These are phyloP conservation scores for Parelbella ahira DNA, from an alignment of 2,888 invertebrate genomes.

Conservation along the genomic window DNA sequence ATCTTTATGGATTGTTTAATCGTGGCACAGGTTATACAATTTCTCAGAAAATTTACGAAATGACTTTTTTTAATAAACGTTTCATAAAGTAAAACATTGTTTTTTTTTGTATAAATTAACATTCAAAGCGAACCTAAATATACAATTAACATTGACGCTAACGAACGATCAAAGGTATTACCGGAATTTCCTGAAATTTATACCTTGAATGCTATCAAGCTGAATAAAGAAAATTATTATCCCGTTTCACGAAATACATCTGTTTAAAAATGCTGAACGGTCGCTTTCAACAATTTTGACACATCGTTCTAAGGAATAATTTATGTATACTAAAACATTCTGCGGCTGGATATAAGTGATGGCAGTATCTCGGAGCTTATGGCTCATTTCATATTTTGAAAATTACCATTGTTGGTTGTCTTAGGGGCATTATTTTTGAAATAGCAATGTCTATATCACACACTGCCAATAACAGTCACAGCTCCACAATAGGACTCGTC, in stretches of 20 bases:
- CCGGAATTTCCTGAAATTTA: neutral
- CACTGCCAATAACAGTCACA: too few species aligned
- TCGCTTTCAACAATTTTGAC: slow-evolving; percentile 7
- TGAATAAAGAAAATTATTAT: neutral
- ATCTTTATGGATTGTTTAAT: too few species aligned
- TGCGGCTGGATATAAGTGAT: neutral
- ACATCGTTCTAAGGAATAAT: slow-evolving; percentile 3
- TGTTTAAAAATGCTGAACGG: slow-evolving; percentile 1
- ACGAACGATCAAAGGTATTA: slow-evolving; percentile 1
- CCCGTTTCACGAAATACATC: neutral
- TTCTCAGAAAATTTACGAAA: too few species aligned
- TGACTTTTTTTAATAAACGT: too few species aligned
- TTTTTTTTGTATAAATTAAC: neutral
- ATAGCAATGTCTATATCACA: too few species aligned
- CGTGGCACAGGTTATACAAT: too few species aligned
- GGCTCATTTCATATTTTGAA: too few species aligned
- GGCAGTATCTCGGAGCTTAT: too few species aligned
- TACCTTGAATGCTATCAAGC: neutral
- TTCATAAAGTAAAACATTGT: neutral
- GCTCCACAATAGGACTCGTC: too few species aligned
- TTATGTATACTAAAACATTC: neutral
- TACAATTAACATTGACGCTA: neutral
- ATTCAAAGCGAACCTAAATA: neutral
- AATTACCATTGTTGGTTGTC: too few species aligned
- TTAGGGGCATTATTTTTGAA: too few species aligned